A percentile compares a stretch with the other conserved stretches of the same genome.
Evolutionary conservation across 2,113 vertebrate species (phyloP).

Genomic region (Xyliphius kryptos): DNA sequence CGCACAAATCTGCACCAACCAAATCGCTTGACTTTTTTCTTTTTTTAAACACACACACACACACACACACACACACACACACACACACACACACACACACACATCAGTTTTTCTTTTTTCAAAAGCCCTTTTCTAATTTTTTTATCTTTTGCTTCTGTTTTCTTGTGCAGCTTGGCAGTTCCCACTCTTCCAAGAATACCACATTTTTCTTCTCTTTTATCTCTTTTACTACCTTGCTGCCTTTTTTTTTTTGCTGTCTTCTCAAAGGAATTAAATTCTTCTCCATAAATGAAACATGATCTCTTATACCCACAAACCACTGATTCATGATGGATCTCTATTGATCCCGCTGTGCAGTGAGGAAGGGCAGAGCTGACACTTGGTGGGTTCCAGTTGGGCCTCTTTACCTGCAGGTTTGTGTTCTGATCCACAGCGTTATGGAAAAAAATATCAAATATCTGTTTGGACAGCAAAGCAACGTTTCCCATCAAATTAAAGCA

Average conservation of each 20-base stretch:
- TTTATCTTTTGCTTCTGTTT: too few species aligned
- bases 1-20: too few species aligned
- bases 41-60: too few species aligned
- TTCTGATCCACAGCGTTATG: neutral
- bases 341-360: neutral
- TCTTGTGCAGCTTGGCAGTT: neutral
- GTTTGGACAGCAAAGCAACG: neutral
- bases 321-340: neutral
- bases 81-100: too few species aligned
- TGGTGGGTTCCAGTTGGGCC: neutral
- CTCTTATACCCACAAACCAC: neutral
- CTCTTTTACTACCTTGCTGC: neutral
- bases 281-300: neutral
- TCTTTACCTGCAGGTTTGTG: neutral
- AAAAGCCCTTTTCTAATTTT: too few species aligned
- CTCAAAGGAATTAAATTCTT: neutral
- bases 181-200: neutral
- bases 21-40: too few species aligned
- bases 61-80: too few species aligned
- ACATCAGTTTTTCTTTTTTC: too few species aligned
- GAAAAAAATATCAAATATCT: neutral
- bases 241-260: neutral
- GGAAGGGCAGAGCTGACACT: neutral
- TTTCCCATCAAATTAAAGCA: neutral
- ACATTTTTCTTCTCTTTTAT: neutral